Base-by-base conservation (phyloP, 1,140 invertebrate species). In the Drosophila kikkawai region DNA sequence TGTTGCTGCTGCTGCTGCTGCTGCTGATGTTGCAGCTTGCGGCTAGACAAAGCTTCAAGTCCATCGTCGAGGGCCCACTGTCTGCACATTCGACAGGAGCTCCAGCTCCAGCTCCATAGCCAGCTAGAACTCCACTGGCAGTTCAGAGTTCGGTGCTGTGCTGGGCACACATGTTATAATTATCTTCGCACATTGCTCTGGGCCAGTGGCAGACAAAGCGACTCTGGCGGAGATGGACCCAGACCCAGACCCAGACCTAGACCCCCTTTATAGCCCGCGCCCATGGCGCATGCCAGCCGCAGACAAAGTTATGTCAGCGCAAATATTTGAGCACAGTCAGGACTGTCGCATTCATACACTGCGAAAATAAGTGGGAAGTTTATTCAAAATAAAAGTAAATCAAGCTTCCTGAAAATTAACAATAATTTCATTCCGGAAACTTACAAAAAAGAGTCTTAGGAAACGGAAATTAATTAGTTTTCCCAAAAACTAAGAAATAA, bases 281-380 rank as follows among this genome's bases (percentile, higher is more conserved):
- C 55, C 55, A 39, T 74, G 82, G 78, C 77, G 63, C 69, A 58
- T 79, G 84, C 80, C 85, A 88, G 85, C 77, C 84, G 67, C 84
- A 88, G 84, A 90, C 85, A 81, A 90, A 90, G 84, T 90, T 88
- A 88, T 88, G 84, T 90, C 85, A 88, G 77, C 61, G 84, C 84
- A 88, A 88, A 88, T 90, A 88, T 88, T 88, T 88, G 81, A 90
- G 57, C 55, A 37, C 63, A 69, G 79, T 81, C 64, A 70, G 37
- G 45, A 64, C 76, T 56, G 60, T 58, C 45, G 67, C 37, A 69
- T 44, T 53, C 41, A 50, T 42, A 29, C 50, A 76, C 44, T 58
- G 3, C 8, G 3, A 45, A 29, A 19, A 19, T 19, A 11, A 11
- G 6, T 4, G 5, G 15, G 9, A 19, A 12, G 3, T 12, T 19